These are phyloP conservation scores for Agrochola litura DNA, from an alignment of 2,888 invertebrate species.

Conservation along the genomic window DNA sequence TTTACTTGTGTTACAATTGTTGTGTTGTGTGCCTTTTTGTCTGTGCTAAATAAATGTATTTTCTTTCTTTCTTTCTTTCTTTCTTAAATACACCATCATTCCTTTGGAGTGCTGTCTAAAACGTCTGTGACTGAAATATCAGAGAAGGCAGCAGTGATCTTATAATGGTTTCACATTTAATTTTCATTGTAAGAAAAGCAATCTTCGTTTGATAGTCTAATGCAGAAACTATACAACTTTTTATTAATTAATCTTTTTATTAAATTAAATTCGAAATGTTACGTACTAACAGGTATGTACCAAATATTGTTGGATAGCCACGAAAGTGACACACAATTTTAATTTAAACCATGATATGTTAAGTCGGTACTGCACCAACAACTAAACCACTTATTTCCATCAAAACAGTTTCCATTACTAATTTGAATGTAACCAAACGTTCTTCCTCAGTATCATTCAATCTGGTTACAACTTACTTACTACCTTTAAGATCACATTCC, in stretches of 20 bases:
- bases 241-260: neutral
- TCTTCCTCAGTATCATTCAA: neutral
- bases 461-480: neutral
- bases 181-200: neutral
- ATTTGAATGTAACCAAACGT: neutral
- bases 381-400: neutral
- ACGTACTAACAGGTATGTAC: too few relatives aligned
- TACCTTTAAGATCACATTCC: slow-evolving; percentile 16
- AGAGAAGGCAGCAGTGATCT: neutral
- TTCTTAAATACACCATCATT: neutral
- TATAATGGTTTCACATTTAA: neutral
- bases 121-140: neutral
- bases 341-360: neutral
- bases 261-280: too few relatives aligned
- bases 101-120: neutral
- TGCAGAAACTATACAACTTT: neutral
- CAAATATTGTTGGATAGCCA: too few relatives aligned
- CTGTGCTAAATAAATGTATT: too few relatives aligned
- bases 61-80: too few relatives aligned
- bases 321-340: neutral
- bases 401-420: neutral
- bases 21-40: too few relatives aligned
- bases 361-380: neutral
- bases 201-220: neutral
- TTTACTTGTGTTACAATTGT: too few relatives aligned